Conservation (phyloP, 1,140 invertebrate genomes). For the Drosophila lacertosa region DNA sequence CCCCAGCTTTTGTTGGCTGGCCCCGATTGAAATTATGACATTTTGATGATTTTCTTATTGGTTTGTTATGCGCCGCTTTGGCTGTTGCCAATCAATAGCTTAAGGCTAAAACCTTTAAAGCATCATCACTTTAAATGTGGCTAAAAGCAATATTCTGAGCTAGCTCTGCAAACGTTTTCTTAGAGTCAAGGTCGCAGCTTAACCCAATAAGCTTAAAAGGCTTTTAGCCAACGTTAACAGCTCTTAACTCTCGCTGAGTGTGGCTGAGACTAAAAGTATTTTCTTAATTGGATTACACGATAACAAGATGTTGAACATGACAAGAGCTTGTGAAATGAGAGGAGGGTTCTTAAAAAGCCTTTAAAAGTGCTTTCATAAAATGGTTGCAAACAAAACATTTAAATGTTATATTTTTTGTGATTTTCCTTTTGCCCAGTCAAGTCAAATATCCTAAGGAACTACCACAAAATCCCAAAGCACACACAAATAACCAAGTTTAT, state of each 20-base stretch:
- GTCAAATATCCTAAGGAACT: background rate
- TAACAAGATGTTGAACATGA: slow-evolving; percentile 47
- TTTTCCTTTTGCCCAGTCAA: background rate
- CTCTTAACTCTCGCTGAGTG: slow-evolving; percentile 8
- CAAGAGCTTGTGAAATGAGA: slow-evolving; percentile 9
- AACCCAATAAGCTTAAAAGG: slow-evolving; percentile 51
- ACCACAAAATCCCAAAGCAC: slow-evolving; percentile 11
- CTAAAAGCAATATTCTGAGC: background rate
- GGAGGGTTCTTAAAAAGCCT: background rate
- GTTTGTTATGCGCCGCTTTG: slow-evolving; percentile 63
- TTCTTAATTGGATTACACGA: slow-evolving; percentile 68
- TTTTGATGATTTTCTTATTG: slow-evolving; percentile 83
- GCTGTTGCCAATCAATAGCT: slow-evolving; percentile 30
- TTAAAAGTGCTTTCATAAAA: too few species aligned
- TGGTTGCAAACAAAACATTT: too few species aligned
- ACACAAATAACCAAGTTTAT: background rate
- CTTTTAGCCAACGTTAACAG: slow-evolving; percentile 42
- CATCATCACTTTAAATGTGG: slow-evolving; percentile 24
- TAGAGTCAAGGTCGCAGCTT: slow-evolving; percentile 38
- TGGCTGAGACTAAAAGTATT: too few species aligned
- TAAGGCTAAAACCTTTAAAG: slow-evolving; percentile 14
- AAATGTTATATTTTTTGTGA: too few species aligned
- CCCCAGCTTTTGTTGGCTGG: slow-evolving; percentile 5
- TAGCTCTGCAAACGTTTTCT: slow-evolving; percentile 25
- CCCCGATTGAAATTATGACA: slow-evolving; percentile 81